Conservation (phyloP, 2,888 invertebrate genomes). For the Catocala sponsa region DNA sequence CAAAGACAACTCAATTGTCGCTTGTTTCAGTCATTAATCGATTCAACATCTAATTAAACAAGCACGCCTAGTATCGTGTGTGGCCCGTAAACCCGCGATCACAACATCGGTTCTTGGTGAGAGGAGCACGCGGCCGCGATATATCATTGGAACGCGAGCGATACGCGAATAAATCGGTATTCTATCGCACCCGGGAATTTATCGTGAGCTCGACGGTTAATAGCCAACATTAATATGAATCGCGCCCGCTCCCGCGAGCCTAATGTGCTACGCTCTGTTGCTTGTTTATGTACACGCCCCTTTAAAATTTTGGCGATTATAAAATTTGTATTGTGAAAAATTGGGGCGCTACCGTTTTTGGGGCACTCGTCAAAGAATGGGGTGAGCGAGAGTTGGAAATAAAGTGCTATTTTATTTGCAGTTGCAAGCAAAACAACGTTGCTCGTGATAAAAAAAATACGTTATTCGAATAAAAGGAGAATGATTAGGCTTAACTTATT, state of each 20-base stretch:
- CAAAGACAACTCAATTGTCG: too few relatives aligned
- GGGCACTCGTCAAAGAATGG: too few relatives aligned
- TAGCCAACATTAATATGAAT: conserved; percentile 77
- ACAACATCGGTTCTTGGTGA: conserved; percentile 46
- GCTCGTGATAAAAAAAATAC: too few relatives aligned
- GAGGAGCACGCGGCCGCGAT: conserved; percentile 50
- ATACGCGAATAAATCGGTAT: conserved; percentile 73
- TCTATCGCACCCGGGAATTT: conserved; percentile 71
- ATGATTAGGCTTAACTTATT: too few relatives aligned
- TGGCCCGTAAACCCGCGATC: conserved; percentile 46
- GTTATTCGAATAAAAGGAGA: too few relatives aligned
- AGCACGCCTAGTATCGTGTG: conserved; percentile 27
- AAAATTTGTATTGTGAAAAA: conserved; percentile 31
- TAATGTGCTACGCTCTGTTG: conserved; percentile 46
- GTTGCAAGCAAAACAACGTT: too few relatives aligned
- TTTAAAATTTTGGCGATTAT: conserved; percentile 42
- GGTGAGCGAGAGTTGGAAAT: too few relatives aligned
- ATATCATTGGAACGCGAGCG: conserved; percentile 52
- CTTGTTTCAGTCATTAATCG: too few relatives aligned
- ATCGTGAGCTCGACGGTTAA: conserved; percentile 70
- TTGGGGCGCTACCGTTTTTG: conserved; percentile 12
- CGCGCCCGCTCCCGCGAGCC: conserved; percentile 55
- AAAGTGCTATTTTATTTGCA: too few relatives aligned
- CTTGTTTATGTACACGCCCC: conserved; percentile 46
- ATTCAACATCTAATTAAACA: too few relatives aligned